Base-by-base conservation (phyloP, 1,140 invertebrate species). In the Andricus grossulariae region DNA sequence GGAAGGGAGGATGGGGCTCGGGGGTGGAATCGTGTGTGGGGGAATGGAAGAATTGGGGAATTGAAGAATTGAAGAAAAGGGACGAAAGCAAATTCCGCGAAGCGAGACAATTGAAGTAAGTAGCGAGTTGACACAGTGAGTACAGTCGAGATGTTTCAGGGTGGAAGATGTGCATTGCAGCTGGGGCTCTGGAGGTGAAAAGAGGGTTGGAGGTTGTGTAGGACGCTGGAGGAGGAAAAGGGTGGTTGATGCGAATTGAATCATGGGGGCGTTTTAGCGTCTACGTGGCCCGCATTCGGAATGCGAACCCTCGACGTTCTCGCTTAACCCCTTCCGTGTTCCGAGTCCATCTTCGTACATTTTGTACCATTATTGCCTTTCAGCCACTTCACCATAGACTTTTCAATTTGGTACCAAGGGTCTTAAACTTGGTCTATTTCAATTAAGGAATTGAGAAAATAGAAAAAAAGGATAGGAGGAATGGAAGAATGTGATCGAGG, bases 231-330 rank as follows among this genome's bases (percentile, higher is more conserved):
- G 77, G 77, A 77, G 75, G 74, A 72, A 75, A 80, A 82, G 82
- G 84, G 82, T 83, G 81, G 86, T 86, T 89, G 89, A 91, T 90
- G 89, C 86, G 89, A 90, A 90, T 90, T 89, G 89, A 90, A 91
- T 90, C 89, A 90, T 90, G 87, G 87, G 88, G 88, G 88, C 88
- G 89, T 91, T 91, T 91, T 90, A 89, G 86, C 88, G 87, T 86
- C 83, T 87, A 90, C 90, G 88, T 90, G 89, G 81, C 74, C 84
- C 77, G 88, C 88, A 88, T 91, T 88, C 83, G 80, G 84, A 88
- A 88, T 86, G 87, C 79, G 79, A 83, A 84, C 80, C 86, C 76
- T 77, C 82, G 82, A 83, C 78, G 75, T 54, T 75, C 74, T 80
- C 74, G 50, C 71, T 66, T 50, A 39, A 19, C 19, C 73, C 52